Conservation (phyloP, 2,113 vertebrate genomes). For the Oncorhynchus tshawytscha region DNA sequence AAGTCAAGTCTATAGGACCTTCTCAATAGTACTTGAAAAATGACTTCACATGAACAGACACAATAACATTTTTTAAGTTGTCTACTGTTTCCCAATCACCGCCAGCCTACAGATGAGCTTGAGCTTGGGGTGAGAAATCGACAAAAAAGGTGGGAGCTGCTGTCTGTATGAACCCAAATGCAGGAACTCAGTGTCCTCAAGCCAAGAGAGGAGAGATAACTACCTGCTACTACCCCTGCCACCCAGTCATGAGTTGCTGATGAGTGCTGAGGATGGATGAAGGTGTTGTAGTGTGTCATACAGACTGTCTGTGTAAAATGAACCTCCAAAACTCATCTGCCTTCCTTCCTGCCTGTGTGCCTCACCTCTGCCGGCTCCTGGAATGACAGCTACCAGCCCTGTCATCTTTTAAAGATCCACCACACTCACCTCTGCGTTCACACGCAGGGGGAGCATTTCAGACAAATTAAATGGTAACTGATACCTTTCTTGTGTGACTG, state of each 20-base stretch:
- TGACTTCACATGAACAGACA: too few relatives aligned
- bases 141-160: too few relatives aligned
- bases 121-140: too few relatives aligned
- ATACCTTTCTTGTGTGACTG: not conserved
- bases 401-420: not conserved
- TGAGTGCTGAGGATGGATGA: not conserved
- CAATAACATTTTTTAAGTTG: too few relatives aligned
- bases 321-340: not conserved
- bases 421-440: not conserved
- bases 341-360: not conserved
- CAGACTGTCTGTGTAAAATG: constrained; percentile 13
- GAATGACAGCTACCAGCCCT: not conserved
- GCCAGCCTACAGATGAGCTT: too few relatives aligned
- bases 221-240: not conserved
- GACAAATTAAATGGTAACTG: not conserved
- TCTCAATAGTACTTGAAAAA: too few relatives aligned
- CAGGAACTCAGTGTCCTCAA: not conserved
- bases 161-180: not conserved
- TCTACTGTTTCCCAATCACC: too few relatives aligned
- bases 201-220: not conserved
- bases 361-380: not conserved
- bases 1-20: too few relatives aligned
- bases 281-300: not conserved
- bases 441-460: not conserved
- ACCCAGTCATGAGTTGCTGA: not conserved